These are phyloP conservation scores for Griposia aprilina DNA, from an alignment of 2,888 invertebrate species.

Conservation along the genomic window DNA sequence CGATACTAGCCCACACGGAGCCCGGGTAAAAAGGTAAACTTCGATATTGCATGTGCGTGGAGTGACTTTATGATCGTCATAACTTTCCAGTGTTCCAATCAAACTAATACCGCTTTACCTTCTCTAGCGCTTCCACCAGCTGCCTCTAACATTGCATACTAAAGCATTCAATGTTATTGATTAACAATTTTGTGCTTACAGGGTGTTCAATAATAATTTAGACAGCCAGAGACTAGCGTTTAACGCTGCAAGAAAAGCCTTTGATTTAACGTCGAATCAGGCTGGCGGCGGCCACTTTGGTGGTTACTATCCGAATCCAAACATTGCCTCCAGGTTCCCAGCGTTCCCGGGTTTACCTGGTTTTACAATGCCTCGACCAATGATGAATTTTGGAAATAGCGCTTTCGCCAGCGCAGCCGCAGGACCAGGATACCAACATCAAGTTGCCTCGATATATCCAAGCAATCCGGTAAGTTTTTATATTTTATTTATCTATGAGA, in stretches of 20 bases:
- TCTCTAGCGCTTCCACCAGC: slow-evolving; percentile 61
- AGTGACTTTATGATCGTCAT: slow-evolving; percentile 37
- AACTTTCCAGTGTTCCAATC: slow-evolving; percentile 54
- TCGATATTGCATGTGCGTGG: slow-evolving; percentile 26
- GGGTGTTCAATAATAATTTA: slow-evolving; percentile 80
- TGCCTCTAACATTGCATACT: slow-evolving; percentile 35
- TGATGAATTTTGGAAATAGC: slow-evolving; percentile 71
- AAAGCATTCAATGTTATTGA: slow-evolving; percentile 63
- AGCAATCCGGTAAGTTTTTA: slow-evolving; percentile 89
- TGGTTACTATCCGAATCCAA: slow-evolving; percentile 72
- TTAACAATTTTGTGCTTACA: slow-evolving; percentile 73
- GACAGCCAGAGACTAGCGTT: slow-evolving; percentile 82
- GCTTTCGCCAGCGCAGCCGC: slow-evolving; percentile 90
- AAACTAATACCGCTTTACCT: slow-evolving; percentile 48
- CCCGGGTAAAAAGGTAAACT: slow-evolving; percentile 59
- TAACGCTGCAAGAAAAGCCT: slow-evolving; percentile 84
- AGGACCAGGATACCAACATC: slow-evolving; percentile 89
- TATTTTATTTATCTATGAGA: slow-evolving; percentile 33
- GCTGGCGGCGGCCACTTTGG: slow-evolving; percentile 74
- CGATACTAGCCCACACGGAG: slow-evolving; percentile 21
- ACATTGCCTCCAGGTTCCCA: slow-evolving; percentile 81
- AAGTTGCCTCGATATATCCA: slow-evolving; percentile 91
- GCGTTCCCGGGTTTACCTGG: slow-evolving; percentile 58
- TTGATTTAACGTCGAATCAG: slow-evolving; percentile 82
- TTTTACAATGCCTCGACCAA: slow-evolving; percentile 51